Evolutionary conservation across 2,888 invertebrate species (phyloP), one percentile per base, ranked within the genome.

Genomic region (Keiferia lycopersicella): DNA sequence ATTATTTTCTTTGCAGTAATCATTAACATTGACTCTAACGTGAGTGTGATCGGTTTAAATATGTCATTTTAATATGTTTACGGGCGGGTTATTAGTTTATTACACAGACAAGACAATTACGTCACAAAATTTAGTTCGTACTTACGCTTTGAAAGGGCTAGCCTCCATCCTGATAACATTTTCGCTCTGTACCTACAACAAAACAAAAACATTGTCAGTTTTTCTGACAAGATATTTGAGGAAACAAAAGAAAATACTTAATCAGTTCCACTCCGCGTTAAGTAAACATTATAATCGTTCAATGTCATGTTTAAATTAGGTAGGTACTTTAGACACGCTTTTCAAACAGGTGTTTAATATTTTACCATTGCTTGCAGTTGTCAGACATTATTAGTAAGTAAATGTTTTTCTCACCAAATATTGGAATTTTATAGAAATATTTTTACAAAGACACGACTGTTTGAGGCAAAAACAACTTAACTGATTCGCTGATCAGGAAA

Each of bases 91-190:
- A n/a, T n/a, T n/a, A n/a, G n/a, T n/a, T n/a, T n/a, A n/a, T n/a
- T n/a, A n/a, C n/a, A n/a, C n/a, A n/a, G n/a, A n/a, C n/a, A n/a
- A n/a, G n/a, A n/a, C n/a, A n/a, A n/a, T n/a, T 10, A 50, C 16
- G 20, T 11, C 8, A 20, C 16, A n/a, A n/a, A 20, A 11, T 14
- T 39, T 1, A n/a, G 14, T 34, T 2, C 61, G 26, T 74, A 91
- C 92, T 87, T 75, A 92, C 92, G 71, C 84, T 88, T 92, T 60
- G 92, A 92, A 58, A 92, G 68, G 18, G 67, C 75, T 34, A 91
- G 78, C 67, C 83, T 79, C 91, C 92, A 91, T 79, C 92, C 92
- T 53, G 88, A 79, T 72, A 92, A 78, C 92, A 92, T 91, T 70
- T 26, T 50, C n/a, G 50, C 18, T 80, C 81, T 26, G n/a, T n/a